Percentiles rank a stretch among this genome's conserved stretches.
These are phyloP conservation scores for Acyrthosiphon pisum DNA, from an alignment of 1,140 invertebrate species.

Conservation along the genomic window DNA sequence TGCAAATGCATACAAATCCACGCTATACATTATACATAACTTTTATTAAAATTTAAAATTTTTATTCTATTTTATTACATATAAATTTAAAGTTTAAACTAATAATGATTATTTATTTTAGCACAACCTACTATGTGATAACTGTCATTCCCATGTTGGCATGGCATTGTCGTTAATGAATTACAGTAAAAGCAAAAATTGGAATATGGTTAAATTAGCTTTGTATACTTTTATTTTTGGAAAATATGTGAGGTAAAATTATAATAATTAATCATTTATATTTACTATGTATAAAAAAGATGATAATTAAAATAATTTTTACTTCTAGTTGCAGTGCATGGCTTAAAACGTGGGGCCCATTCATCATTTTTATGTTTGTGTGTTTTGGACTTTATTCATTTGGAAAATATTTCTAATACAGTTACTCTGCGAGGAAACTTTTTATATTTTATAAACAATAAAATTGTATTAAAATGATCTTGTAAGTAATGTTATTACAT, in stretches of 20 bases:
- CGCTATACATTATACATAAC: neutral
- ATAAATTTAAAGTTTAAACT: neutral
- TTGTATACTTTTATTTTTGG: slow-evolving; percentile 80
- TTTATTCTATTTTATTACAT: neutral
- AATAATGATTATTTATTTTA: slow-evolving; percentile 63
- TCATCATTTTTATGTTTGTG: slow-evolving; percentile 69
- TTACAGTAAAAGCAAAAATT: slow-evolving; percentile 78
- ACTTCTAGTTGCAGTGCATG: slow-evolving; percentile 75
- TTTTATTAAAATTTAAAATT: neutral
- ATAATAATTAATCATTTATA: slow-evolving; percentile 37
- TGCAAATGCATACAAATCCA: too few relatives aligned
- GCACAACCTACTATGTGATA: slow-evolving; percentile 97
- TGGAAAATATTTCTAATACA: neutral
- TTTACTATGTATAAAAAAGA: neutral
- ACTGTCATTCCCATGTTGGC: slow-evolving; percentile 98
- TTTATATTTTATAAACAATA: neutral
- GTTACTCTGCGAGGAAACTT: neutral
- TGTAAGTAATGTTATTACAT: neutral
- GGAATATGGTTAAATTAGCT: slow-evolving; percentile 94
- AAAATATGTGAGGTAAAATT: slow-evolving; percentile 81
- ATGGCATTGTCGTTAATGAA: slow-evolving; percentile 92
- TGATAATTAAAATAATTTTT: slow-evolving; percentile 60
- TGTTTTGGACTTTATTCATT: slow-evolving; percentile 20
- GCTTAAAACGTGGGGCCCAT: slow-evolving; percentile 89
- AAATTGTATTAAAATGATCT: neutral